phyloP scores from a whole-genome alignment of 53 echinoderm and acorn worm species.

The Stichopus horrens region DNA sequence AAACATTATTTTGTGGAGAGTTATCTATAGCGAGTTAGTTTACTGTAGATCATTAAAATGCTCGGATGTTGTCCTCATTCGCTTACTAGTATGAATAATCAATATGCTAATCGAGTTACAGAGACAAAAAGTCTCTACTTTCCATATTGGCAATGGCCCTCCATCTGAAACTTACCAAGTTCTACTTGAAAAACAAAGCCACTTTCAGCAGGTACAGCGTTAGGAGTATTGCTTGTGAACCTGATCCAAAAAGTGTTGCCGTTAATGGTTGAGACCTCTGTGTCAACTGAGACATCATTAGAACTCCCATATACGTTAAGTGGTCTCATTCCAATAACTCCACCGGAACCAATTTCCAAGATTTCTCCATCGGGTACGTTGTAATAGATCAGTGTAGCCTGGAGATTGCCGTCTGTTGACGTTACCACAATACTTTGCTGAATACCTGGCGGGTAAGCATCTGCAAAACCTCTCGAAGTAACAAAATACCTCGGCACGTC shows the following conservation, averaged over 20 bases:
- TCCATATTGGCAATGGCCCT: too few species aligned
- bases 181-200: neutral
- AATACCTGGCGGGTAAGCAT: neutral
- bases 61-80: too few species aligned
- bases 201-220: neutral
- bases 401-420: neutral
- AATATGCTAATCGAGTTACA: too few species aligned
- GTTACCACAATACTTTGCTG: neutral
- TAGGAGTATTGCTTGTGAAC: neutral
- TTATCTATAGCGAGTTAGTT: too few species aligned
- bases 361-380: neutral
- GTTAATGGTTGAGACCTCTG: neutral
- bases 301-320: neutral
- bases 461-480: neutral
- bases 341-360: neutral
- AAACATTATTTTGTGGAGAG: too few species aligned
- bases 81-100: too few species aligned
- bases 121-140: too few species aligned
- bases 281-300: too few species aligned
- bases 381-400: neutral
- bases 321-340: neutral
- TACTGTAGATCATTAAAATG: too few species aligned
- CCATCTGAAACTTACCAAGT: neutral
- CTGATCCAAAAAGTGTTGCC: conserved; percentile 12
- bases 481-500: neutral